These are phyloP conservation scores for Contarinia nasturtii DNA, from an alignment of 1,140 invertebrate species.

Conservation along the genomic window DNA sequence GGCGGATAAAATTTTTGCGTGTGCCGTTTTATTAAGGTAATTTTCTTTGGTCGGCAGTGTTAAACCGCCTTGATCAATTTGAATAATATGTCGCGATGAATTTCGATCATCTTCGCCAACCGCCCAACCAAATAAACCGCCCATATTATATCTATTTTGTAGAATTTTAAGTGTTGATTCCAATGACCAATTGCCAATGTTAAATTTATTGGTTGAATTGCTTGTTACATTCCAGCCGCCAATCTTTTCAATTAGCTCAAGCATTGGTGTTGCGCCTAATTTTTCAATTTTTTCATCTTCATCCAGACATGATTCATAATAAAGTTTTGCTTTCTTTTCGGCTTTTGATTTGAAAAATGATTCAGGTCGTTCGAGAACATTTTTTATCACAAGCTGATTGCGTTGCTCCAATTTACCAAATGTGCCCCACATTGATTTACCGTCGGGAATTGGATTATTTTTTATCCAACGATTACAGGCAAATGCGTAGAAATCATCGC, in stretches of 20 bases:
- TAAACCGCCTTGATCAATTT: constrained; percentile 84
- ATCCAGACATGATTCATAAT: constrained; percentile 88
- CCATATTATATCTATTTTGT: constrained; percentile 74
- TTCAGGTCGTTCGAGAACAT: constrained; percentile 51
- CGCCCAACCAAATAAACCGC: constrained; percentile 75
- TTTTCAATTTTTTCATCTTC: constrained; percentile 77
- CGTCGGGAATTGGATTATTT: constrained; percentile 78
- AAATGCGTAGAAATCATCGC: constrained; percentile 88
- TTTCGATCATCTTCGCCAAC: constrained; percentile 88
- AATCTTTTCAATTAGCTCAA: constrained; percentile 47
- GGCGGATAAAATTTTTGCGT: constrained; percentile 60
- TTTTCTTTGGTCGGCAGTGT: constrained; percentile 76
- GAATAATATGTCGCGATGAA: constrained; percentile 67
- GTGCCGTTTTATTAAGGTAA: constrained; percentile 73
- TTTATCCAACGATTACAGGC: constrained; percentile 86
- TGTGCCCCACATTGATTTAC: constrained; percentile 88
- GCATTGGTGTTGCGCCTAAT: constrained; percentile 59
- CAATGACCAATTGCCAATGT: constrained; percentile 48
- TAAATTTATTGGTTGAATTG: constrained; percentile 26
- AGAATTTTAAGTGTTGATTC: constrained; percentile 57
- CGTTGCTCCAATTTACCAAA: constrained; percentile 83
- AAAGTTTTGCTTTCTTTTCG: constrained; percentile 74
- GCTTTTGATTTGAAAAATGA: constrained; percentile 49
- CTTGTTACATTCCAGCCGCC: constrained; percentile 56
- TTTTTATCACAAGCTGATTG: constrained; percentile 83